Evolutionary conservation across 1,140 invertebrate species (phyloP), one percentile per base, ranked within the genome.

Genomic region (Panagrolaimus sp.): DNA sequence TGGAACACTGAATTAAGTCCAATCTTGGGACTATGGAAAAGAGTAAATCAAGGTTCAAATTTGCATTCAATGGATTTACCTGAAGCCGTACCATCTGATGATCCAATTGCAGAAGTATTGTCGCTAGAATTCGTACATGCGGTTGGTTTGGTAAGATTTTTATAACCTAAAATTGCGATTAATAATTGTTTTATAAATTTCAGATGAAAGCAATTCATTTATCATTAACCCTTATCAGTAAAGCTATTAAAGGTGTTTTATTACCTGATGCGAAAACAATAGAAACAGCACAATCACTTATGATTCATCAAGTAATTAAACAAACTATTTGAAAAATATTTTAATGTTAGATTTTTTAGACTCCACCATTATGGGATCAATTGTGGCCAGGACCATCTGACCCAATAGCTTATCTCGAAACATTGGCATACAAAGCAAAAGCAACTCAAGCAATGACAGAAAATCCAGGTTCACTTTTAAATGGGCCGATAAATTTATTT

Each of bases 331-430:
- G n/a, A n/a, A 27, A 38, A 43, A 47, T 47, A n/a, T 46, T 13
- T 0, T 64, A n/a, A 46, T 13, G 38, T 27, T 66, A 23, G 9
- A 44, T 9, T 31, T 74, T 77, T 43, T 71, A 91, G 90, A 91
- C 89, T 11, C 92, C 91, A 0, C 79, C 84, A 38, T 77, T 82
- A 5, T 95, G 92, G 92, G 84, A 88, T 51, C 84, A 86, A 46
- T 77, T 88, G 13, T 95, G 92, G 92, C 84, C 88, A 38, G 92
- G 92, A 0, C 90, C 91, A 0, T 85, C 86, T 65, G 89, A 91
- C 71, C 87, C 89, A 0, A 81, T 87, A n/a, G 84, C 87, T 8
- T 95, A 91, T 77, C 80, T 93, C 0, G 87, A 88, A 65, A 87
- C 85, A 20, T 76, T 92, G 0, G 85, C 91, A 38, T 81, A 84